Base-by-base conservation (phyloP, 2,888 invertebrate species). In the Aleiodes testaceus region DNA sequence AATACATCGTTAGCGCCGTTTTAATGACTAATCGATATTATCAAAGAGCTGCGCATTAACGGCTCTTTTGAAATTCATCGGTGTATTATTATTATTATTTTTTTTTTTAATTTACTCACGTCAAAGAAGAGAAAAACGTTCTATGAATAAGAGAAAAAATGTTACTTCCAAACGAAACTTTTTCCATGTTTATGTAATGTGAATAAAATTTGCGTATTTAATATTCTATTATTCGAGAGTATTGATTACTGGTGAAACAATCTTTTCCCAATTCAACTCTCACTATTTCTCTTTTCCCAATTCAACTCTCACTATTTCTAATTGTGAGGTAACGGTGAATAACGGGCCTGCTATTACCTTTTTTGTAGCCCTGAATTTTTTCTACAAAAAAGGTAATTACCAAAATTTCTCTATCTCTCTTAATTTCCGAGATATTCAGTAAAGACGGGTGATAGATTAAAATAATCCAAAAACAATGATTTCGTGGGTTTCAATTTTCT, bases 121-220 rank as follows among this genome's bases (percentile, higher is more conserved):
- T 70, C 69, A 59, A 16, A 74, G 55, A 72, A 70, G 55, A 71
- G 47, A 70, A 68, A 70, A 74, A 74, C 74, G 73, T 72, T 44
- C 47, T 65, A 36, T 36, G 36, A 16, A 74, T 53, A 72, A 70
- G 50, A 71, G 47, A 70, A 68, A 70, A 74, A 74, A 74, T 44
- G 36, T 36, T 9, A 36, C 47, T 65, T 75, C 72, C 74, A 72
- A 72, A 70, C 75, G 69, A 74, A 79, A 79, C 79, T 79, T 79
- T 79, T 79, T 77, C 75, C 77, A 79, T 79, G 78, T 79, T 79
- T 79, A 77, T 76, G 75, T 77, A 79, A 79, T 79, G 49, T 47
- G 72, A 59, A 36, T 59, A 36, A 18, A n/a, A 59, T 59, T 59
- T 59, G 59, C 59, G 59, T 59, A 59, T 16, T 59, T 59, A 59